These are phyloP conservation scores for Passer domesticus DNA, from an alignment of 2,113 vertebrate genomes.

Conservation along the genomic window DNA sequence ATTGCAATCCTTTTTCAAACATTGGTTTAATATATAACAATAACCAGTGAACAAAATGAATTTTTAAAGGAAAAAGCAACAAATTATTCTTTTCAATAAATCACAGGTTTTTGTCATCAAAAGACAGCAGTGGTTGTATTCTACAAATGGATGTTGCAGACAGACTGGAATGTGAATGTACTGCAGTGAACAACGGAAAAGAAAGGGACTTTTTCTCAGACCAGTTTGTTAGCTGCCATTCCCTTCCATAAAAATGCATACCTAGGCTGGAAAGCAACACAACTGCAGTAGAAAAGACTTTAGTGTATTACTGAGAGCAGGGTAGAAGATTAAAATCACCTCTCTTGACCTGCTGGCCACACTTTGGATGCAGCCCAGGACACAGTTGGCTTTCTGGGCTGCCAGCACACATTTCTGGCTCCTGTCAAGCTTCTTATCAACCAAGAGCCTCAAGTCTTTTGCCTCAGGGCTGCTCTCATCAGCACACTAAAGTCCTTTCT, in stretches of 20 bases:
- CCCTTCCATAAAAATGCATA: not conserved
- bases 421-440: not conserved
- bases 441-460: not conserved
- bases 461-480: not conserved
- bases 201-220: not conserved
- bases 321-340: not conserved
- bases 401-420: not conserved
- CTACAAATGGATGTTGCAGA: not conserved
- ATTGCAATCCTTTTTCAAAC: not conserved
- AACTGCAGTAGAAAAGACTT: not conserved
- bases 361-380: not conserved
- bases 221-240: not conserved
- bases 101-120: not conserved
- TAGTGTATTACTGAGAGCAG: not conserved
- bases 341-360: accelerated
- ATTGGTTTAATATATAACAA: not conserved
- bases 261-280: not conserved
- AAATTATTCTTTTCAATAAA: not conserved
- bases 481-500: not conserved
- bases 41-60: not conserved
- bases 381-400: not conserved
- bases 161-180: not conserved
- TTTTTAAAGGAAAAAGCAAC: not conserved
- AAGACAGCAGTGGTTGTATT: not conserved
- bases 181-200: not conserved